Evolutionary conservation across 2,797 vertebrate genomes (phyloP).

Genomic region (Ciconia nigra): DNA sequence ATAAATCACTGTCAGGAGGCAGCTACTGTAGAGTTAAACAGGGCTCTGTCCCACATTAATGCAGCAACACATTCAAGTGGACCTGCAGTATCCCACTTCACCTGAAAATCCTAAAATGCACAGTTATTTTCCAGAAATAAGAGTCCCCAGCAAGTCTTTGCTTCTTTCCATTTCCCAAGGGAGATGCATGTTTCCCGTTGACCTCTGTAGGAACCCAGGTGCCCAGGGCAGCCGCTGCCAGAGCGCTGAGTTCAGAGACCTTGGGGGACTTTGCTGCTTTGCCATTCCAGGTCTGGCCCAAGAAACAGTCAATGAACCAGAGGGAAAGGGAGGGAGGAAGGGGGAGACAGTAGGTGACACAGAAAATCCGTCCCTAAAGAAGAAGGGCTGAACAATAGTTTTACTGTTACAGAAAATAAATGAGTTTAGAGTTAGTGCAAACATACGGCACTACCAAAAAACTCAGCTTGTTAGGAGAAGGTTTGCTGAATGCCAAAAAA

Average conservation of each 20-base stretch:
- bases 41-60: neutral
- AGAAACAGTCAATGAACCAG: neutral
- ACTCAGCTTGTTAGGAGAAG: neutral
- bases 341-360: neutral
- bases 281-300: neutral
- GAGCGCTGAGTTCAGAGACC: neutral
- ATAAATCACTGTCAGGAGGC: conserved; percentile 43
- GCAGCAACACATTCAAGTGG: neutral
- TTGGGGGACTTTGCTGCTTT: neutral
- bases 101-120: neutral
- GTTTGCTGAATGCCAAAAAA: neutral
- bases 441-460: neutral
- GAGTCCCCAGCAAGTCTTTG: neutral
- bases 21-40: neutral
- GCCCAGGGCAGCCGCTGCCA: neutral
- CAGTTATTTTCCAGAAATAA: neutral
- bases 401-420: neutral
- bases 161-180: neutral
- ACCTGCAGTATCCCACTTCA: neutral
- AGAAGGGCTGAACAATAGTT: neutral
- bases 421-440: neutral
- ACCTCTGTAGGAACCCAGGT: neutral
- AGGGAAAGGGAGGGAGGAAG: neutral
- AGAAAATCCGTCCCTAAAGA: neutral
- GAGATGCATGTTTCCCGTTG: rapidly evolving